Base-by-base conservation (phyloP, 2,888 invertebrate genomes). In the Nephrocerus scutellatus region DNA sequence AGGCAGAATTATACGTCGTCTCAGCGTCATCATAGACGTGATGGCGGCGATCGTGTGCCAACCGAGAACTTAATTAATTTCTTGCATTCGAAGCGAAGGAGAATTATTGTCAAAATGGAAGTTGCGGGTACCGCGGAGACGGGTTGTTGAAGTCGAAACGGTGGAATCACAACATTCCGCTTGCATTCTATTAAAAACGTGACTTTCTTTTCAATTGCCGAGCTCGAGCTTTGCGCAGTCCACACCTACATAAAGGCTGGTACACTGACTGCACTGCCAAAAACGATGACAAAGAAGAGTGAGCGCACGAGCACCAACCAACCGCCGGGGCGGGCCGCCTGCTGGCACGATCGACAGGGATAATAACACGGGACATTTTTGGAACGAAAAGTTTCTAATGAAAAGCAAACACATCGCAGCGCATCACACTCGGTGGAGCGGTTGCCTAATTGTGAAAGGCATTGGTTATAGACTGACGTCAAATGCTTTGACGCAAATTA, bases 381-480 rank as follows among this genome's bases (percentile, higher is more conserved):
- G 49, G 51, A 54, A 56, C 49, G 47, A 53, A 57, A 56, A 56
- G 44, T 53, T 60, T 62, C 57, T 59, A 62, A 60, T 60, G 60
- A 60, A 60, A 62, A 60, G 56, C 54, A 60, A 62, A 62, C 57
- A 62, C 49, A 58, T 56, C 56, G 48, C 43, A 31, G n/a, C n/a
- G n/a, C n/a, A n/a, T n/a, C n/a, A n/a, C n/a, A n/a, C n/a, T n/a
- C n/a, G n/a, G n/a, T n/a, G n/a, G n/a, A n/a, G n/a, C n/a, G n/a
- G n/a, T n/a, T n/a, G n/a, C n/a, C n/a, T n/a, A n/a, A n/a, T n/a
- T n/a, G n/a, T n/a, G n/a, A n/a, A n/a, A n/a, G n/a, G n/a, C n/a
- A n/a, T n/a, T n/a, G n/a, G n/a, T n/a, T n/a, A n/a, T n/a, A n/a
- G n/a, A n/a, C n/a, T n/a, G n/a, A n/a, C n/a, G n/a, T n/a, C n/a